These are phyloP conservation scores for Drosophila flavopinicola DNA, from an alignment of 2,888 invertebrate species.

Conservation along the genomic window DNA sequence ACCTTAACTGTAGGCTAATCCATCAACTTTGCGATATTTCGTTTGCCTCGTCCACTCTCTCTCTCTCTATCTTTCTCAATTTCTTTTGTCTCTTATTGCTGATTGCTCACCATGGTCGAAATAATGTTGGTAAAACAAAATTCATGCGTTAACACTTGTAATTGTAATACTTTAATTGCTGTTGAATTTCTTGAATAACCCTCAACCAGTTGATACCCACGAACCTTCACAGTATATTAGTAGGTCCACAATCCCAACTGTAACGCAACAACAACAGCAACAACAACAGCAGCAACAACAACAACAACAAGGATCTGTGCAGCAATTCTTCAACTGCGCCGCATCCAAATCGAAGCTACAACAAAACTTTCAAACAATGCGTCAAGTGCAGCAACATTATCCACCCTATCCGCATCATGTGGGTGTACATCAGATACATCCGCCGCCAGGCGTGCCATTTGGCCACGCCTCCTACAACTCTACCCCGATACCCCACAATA, in stretches of 20 bases:
- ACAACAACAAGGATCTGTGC: conserved; percentile 32
- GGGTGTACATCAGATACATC: conserved; percentile 83
- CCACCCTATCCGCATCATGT: conserved; percentile 84
- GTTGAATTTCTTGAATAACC: conserved; percentile 61
- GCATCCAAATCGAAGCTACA: conserved; percentile 84
- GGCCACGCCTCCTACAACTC: conserved; percentile 20
- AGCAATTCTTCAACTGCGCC: conserved; percentile 84
- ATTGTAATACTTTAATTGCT: conserved; percentile 8
- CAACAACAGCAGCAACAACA: conserved; percentile 28
- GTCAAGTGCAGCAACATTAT: conserved; percentile 84
- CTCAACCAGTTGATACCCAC: conserved; percentile 73
- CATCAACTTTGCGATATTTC: conserved; percentile 51
- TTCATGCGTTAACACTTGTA: conserved; percentile 12
- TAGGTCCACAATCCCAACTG: conserved; percentile 46
- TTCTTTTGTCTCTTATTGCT: conserved; percentile 33
- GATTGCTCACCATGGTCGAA: conserved; percentile 29
- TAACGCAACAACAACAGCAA: conserved; percentile 25
- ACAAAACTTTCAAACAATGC: conserved; percentile 84
- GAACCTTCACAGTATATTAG: conserved; percentile 73
- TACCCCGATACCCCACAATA: not conserved
- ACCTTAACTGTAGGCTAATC: conserved; percentile 67
- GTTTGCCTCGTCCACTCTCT: conserved; percentile 57
- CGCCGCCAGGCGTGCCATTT: conserved; percentile 80
- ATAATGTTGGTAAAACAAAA: conserved; percentile 57
- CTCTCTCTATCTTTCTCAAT: conserved; percentile 39